Conservation (phyloP, 2,797 vertebrate species). For the Crypturellus tataupa region DNA sequence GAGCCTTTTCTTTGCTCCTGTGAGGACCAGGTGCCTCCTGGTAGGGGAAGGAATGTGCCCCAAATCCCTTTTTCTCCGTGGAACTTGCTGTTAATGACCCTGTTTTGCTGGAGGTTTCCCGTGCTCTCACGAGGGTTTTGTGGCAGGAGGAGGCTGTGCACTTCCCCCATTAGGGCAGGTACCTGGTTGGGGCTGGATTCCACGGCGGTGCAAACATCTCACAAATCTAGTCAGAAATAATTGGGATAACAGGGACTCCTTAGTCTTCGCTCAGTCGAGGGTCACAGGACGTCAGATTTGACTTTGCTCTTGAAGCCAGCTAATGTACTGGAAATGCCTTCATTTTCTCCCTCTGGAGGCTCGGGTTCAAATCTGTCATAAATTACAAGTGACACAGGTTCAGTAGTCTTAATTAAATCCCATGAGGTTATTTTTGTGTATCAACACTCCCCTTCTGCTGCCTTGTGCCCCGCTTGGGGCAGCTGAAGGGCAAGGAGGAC, state of each 20-base stretch:
- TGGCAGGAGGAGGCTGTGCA: background rate
- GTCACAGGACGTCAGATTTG: conserved; percentile 18
- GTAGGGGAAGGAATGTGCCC: background rate
- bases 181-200: background rate
- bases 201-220: conserved; percentile 40
- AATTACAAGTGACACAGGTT: conserved; percentile 53
- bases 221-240: conserved; percentile 63
- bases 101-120: background rate
- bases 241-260: conserved; percentile 30
- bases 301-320: conserved; percentile 50
- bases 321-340: conserved; percentile 48
- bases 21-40: conserved; percentile 31
- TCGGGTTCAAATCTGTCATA: conserved; percentile 21
- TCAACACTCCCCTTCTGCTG: conserved; percentile 36
- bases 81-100: background rate
- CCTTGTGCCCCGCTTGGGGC: background rate
- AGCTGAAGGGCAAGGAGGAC: conserved; percentile 24
- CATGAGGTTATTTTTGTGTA: conserved; percentile 41
- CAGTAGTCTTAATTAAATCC: conserved; percentile 57
- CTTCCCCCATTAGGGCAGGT: conserved; percentile 9
- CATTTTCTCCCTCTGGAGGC: conserved; percentile 53
- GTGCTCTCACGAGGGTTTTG: background rate
- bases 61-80: background rate
- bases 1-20: background rate
- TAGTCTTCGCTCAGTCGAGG: conserved; percentile 30